Conservation (phyloP, 1,140 invertebrate genomes). For the Pachypsylla venusta region DNA sequence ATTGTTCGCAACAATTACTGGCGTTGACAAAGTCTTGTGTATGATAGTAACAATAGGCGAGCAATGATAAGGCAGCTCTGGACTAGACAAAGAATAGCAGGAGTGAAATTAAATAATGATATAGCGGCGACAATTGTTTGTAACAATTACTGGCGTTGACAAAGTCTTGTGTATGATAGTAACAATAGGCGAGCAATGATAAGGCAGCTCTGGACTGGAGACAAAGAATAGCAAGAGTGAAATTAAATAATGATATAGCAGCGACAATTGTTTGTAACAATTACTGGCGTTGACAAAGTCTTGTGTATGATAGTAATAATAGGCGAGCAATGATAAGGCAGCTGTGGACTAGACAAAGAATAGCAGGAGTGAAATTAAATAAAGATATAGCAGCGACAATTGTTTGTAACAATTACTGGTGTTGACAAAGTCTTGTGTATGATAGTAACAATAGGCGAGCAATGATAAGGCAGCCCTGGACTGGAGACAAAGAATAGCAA, state of each 20-base stretch:
- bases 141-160: conserved; percentile 88
- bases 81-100: conserved; percentile 47
- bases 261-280: conserved; percentile 86
- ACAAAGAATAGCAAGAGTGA: no score
- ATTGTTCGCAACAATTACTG: conserved; percentile 88
- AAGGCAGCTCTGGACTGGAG: conserved; percentile 69
- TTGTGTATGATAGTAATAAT: conserved; percentile 91
- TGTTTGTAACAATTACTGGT: conserved; percentile 94
- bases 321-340: conserved; percentile 82
- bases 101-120: no score
- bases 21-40: conserved; percentile 89
- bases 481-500: conserved; percentile 32
- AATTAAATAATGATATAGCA: conserved; percentile 47
- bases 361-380: conserved; percentile 23
- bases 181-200: conserved; percentile 88
- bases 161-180: conserved; percentile 90
- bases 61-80: conserved; percentile 76
- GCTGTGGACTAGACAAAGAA: conserved; percentile 75
- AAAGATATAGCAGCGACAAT: conserved; percentile 57
- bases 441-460: conserved; percentile 90
- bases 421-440: conserved; percentile 85
- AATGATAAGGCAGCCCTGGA: conserved; percentile 81
- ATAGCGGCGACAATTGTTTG: conserved; percentile 74
- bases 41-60: conserved; percentile 93
- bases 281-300: conserved; percentile 87